Evolutionary conservation across 2,888 invertebrate genomes (phyloP), one percentile per base, ranked within the genome.

Genomic region (Apoderus coryli): DNA sequence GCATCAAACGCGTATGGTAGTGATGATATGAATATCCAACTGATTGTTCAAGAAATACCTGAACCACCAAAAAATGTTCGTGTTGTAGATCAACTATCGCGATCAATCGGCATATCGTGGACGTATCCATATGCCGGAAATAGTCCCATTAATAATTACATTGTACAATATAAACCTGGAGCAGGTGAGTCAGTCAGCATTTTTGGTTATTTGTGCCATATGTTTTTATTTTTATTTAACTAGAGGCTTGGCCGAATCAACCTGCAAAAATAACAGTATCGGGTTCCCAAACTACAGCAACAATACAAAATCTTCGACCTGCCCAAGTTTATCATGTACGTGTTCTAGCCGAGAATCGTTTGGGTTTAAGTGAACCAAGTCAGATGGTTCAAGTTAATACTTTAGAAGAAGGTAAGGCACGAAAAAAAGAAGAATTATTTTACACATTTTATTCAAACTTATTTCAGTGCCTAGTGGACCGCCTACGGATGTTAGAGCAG

Each of bases 1-100:
- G 88, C 88, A 1, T 77, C 78, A 44, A 93, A 92, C 59, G 70
- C 79, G 28, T 92, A 84, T 51, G 93, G 92, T 5, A 77, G 80
- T 45, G 90, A 89, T 49, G 80, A 85, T 56, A 82, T 88, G 74
- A 76, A 80, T 30, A 82, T 89, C 54, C 82, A 88, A 52, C 68
- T 92, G 36, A 78, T 88, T 29, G 84, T 92, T 14, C 85, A 90
- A 65, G 77, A 90, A 66, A 79, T 81, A 23, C 89, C 90, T 2
- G 90, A 90, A 57, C 76, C 82, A 54, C 89, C 90, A 3, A 76
- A 78, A 52, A 84, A 85, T 52, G 73, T 89, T 40, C 69, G 80
- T 44, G 77, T 88, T 29, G 75, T 79, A 47, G 84, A 86, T 42
- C 82, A 82, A 50, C 77, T 81, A 46, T 85, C 88, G 34, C 67